Base-by-base conservation (phyloP, 1,140 invertebrate genomes). In the Parapsyche elsis region DNA sequence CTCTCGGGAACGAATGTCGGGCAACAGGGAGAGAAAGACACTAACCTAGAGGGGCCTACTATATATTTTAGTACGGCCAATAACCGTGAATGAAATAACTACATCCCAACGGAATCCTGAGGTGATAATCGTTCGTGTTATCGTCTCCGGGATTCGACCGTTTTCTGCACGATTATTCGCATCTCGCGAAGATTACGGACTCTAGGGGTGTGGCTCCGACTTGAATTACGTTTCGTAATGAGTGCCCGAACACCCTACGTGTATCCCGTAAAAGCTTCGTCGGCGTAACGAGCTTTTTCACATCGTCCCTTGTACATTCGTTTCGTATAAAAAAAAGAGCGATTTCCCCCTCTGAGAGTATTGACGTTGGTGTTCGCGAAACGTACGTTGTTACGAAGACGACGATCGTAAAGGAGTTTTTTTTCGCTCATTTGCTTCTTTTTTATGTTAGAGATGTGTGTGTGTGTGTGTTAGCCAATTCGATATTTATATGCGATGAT, bases 81-180 rank as follows among this genome's bases (percentile, higher is more conserved):
- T 61, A n/a, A 21, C 57, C 57, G 16, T 21, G n/a, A 9, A 30
- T 30, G 23, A 24, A 71, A 71, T 71, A 71, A 71, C 67, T 30
- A 30, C 23, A 71, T 71, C 67, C 74, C 24, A 10, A n/a, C n/a
- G 76, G 57, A 67, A 61, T 45, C 77, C 64, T 64, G 12, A 46
- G 45, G 77, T 44, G 77, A 78, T 78, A 78, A 78, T 78, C 77
- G 46, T 53, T 14, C n/a, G 10, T 78, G 77, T 78, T 78, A 78
- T 78, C 77, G 77, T 70, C 30, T 73, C 38, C 38, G 7, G 71
- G 64, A 67, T 24, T 67, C 64, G 10, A 24, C 21, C 64, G 24
- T 67, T 67, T 67, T 67, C 23, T 26, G 21, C 64, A 10, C 64
- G 23, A 67, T 26, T 67, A 67, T 67, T 4, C 64, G 23, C 23